Conservation (phyloP, 2,113 vertebrate species). For the Okapia johnstoni region DNA sequence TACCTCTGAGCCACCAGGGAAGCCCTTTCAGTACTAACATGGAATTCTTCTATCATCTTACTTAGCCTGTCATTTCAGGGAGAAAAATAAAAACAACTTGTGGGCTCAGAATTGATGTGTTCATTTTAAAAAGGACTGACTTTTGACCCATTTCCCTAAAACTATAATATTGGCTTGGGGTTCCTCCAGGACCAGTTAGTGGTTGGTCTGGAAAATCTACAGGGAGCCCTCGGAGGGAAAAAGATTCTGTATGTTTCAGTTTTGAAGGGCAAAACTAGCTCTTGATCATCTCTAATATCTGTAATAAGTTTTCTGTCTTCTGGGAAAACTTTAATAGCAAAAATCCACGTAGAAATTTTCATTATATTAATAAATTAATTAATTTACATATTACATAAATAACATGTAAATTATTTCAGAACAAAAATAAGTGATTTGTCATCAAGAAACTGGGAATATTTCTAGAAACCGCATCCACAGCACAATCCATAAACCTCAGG, state of each 20-base stretch:
- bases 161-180: not conserved
- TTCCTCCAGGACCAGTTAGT: not conserved
- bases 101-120: not conserved
- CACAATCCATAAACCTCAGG: not conserved
- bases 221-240: not conserved
- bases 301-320: slow-evolving; percentile 9
- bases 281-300: not conserved
- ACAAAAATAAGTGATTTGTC: not conserved
- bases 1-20: not conserved
- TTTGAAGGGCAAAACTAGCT: not conserved
- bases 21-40: not conserved
- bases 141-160: slow-evolving; percentile 12
- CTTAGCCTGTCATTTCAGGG: not conserved
- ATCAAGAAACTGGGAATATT: not conserved
- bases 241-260: not conserved
- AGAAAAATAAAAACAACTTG: not conserved
- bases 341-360: not conserved
- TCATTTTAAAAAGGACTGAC: slow-evolving; percentile 21
- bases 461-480: not conserved
- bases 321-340: slow-evolving; percentile 11
- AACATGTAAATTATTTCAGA: not conserved
- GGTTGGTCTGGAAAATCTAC: slow-evolving; percentile 33
- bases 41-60: not conserved
- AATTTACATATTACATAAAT: not conserved
- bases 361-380: not conserved